Evolutionary conservation across 2,888 invertebrate species (phyloP).

Genomic region (Cryptophagus acutangulus): DNA sequence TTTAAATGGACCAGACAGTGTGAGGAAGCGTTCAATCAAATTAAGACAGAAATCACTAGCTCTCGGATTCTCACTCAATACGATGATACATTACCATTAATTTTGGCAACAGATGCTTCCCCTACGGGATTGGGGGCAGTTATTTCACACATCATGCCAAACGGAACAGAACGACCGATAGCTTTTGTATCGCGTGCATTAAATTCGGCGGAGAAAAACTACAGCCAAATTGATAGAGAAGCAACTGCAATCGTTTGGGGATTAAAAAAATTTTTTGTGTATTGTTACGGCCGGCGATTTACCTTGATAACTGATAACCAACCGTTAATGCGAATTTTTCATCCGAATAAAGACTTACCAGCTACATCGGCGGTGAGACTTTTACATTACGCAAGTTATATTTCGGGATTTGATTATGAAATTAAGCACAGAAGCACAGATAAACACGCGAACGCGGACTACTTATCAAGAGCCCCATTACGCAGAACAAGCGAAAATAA

Average conservation of each 20-base stretch:
- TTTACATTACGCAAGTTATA: background rate
- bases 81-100: slow-evolving; percentile 22
- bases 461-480: background rate
- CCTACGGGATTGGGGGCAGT: slow-evolving; percentile 37
- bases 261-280: slow-evolving; percentile 16
- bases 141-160: slow-evolving; percentile 30
- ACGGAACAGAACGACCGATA: slow-evolving; percentile 30
- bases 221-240: slow-evolving; percentile 37
- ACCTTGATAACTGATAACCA: slow-evolving; percentile 18
- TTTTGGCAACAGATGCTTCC: slow-evolving; percentile 38
- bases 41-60: slow-evolving; percentile 2
- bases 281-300: slow-evolving; percentile 17
- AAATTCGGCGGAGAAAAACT: slow-evolving; percentile 13
- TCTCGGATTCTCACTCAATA: background rate
- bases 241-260: slow-evolving; percentile 27
- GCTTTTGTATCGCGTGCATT: slow-evolving; percentile 26
- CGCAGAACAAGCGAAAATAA: too few species aligned
- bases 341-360: slow-evolving; percentile 2
- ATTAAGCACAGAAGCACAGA: background rate
- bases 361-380: background rate
- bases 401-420: slow-evolving; percentile 1
- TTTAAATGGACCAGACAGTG: slow-evolving; percentile 1
- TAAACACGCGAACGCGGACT: background rate
- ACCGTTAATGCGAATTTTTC: slow-evolving; percentile 9
- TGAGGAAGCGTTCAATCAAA: background rate